Evolutionary conservation across 2,888 invertebrate species (phyloP).

Genomic region (Boloria selene): DNA sequence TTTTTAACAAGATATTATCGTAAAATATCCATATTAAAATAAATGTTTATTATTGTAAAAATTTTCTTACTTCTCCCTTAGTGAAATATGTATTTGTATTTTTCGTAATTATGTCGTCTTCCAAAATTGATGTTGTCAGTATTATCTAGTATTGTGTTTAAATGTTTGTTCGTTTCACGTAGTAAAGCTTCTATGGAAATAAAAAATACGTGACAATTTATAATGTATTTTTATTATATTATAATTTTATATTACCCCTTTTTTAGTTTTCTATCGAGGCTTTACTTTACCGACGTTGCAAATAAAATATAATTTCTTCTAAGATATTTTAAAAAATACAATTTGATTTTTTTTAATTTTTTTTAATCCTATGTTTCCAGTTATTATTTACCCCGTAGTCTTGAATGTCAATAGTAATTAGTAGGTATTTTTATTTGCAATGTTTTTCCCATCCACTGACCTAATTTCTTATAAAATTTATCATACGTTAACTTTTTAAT

Average conservation of each 20-base stretch:
- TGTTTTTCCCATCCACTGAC: too few species aligned
- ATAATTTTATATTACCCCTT: constrained; percentile 32
- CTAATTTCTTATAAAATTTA: too few species aligned
- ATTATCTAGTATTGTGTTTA: constrained; percentile 4
- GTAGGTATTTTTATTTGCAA: too few species aligned
- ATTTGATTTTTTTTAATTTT: neutral
- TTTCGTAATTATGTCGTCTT: constrained; percentile 13
- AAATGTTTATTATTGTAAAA: too few species aligned
- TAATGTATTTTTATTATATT: constrained; percentile 42
- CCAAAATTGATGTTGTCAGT: constrained; percentile 7
- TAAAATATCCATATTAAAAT: too few species aligned
- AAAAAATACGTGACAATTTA: constrained; percentile 36
- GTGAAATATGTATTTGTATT: constrained; percentile 6
- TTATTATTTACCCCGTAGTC: neutral
- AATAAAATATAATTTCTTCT: constrained; percentile 4
- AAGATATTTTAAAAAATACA: too few species aligned
- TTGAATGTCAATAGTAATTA: too few species aligned
- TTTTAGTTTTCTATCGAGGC: constrained; percentile 42
- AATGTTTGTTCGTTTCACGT: constrained; percentile 28
- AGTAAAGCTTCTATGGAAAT: constrained; percentile 48
- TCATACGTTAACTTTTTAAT: too few species aligned
- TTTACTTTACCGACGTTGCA: constrained; percentile 38
- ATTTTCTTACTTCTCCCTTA: neutral
- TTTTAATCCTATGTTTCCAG: neutral
- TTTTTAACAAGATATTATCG: too few species aligned